phyloP scores from a whole-genome alignment of 2,113 vertebrate species.

The Sorex fumeus region DNA sequence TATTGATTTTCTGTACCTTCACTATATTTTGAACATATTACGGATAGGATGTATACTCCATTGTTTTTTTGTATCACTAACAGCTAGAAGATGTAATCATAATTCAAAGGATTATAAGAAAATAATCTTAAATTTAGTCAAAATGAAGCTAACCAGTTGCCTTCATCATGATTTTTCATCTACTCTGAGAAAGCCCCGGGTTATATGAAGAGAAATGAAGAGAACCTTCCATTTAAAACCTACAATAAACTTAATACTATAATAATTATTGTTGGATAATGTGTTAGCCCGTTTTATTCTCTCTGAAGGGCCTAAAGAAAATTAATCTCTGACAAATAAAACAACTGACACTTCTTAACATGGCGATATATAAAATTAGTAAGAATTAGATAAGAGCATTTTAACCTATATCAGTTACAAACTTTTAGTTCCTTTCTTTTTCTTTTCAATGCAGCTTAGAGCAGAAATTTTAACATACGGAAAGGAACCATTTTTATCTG shows the following conservation, averaged over 20 bases:
- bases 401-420: neutral
- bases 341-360: neutral
- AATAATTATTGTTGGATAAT: neutral
- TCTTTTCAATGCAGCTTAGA: conserved; percentile 11
- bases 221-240: neutral
- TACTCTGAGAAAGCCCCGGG: conserved; percentile 33
- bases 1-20: no score
- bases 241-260: neutral
- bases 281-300: neutral
- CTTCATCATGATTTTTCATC: neutral
- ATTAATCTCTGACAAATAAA: neutral
- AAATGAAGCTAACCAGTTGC: neutral
- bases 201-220: neutral
- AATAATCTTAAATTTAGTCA: conserved; percentile 3
- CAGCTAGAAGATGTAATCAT: no score
- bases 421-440: neutral
- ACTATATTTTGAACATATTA: no score
- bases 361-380: neutral
- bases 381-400: neutral
- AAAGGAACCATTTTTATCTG: conserved; percentile 34
- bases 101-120: neutral
- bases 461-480: neutral
- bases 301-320: neutral
- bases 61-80: no score
- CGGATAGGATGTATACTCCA: no score